Base-by-base conservation (phyloP, 2,797 vertebrate genomes). In the Hypotaenidia okinawae region DNA sequence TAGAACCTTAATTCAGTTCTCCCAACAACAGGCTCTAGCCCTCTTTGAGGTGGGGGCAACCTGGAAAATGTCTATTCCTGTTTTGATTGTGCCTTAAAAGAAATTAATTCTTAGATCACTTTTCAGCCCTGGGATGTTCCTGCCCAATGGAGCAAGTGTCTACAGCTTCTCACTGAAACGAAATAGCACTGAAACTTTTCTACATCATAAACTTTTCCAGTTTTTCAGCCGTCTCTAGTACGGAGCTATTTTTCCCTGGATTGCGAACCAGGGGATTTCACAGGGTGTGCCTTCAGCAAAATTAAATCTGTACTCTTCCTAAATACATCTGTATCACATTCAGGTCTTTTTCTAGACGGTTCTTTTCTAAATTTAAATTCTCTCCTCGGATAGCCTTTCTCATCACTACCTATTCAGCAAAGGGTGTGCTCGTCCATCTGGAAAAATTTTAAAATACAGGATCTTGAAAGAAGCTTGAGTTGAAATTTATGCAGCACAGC, bases 281-380 rank as follows among this genome's bases (percentile, higher is more conserved):
- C n/a, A 55, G 61, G 30, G 32, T 45, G 27, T 54, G 57, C 63
- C 61, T 73, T 74, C 64, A 63, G 28, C 64, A 84, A 57, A 88
- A 91, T 47, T 39, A 80, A 79, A 63, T 70, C 77, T 61, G 63
- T 87, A 76, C 70, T 57, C 67, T 96, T 91, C 41, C 59, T 82
- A 88, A 87, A 79, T 79, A 33, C 10, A 67, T 76, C 67, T 82
- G 62, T 81, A 76, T 84, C 85, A 73, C 63, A 67, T 84, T 92
- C 6, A 3, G 52, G 49, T 88, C 70, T 94, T 94, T 88, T 87
- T 88, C 85, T 86, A 89, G 63, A 37, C 68, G 55, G 62, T 0
- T 13, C 58, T 90, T 74, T 83, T 83, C 70, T 41, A 92, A 89
- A 92, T 95, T 87, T 84, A 91, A 94, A 73, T 91, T 70, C 45